Percentiles rank a stretch among this genome's conserved stretches.
These are phyloP conservation scores for Eurytoma adleriae DNA, from an alignment of 2,888 invertebrate genomes.

Conservation along the genomic window DNA sequence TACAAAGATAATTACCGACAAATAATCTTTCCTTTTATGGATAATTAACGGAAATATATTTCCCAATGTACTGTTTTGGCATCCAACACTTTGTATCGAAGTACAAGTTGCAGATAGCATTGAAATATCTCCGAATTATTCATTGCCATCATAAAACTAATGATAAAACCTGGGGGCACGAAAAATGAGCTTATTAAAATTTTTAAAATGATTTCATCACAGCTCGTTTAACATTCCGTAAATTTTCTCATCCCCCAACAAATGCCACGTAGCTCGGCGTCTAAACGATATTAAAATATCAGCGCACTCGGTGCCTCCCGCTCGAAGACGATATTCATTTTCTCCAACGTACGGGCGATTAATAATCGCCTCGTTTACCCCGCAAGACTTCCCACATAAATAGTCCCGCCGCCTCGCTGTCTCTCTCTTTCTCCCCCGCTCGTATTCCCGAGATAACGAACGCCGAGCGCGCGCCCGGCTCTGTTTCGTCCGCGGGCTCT, in stretches of 20 bases:
- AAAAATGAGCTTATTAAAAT: background rate
- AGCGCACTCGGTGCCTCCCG: background rate
- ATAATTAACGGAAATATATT: too few species aligned
- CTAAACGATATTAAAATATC: conserved; percentile 42
- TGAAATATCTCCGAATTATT: too few species aligned
- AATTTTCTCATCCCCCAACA: background rate
- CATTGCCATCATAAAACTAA: background rate
- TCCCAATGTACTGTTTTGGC: too few species aligned
- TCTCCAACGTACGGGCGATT: conserved; percentile 37
- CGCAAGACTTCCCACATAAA: conserved; percentile 47
- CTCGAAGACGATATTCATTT: conserved; percentile 41
- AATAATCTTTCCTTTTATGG: too few species aligned
- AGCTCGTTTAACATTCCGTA: conserved; percentile 7
- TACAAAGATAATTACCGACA: too few species aligned
- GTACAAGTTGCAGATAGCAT: too few species aligned
- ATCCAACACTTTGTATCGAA: too few species aligned
- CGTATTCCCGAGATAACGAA: conserved; percentile 35
- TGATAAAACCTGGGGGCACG: background rate
- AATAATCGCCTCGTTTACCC: conserved; percentile 51
- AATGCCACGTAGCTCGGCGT: background rate
- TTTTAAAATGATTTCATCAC: background rate
- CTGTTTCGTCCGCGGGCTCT: conserved; percentile 22
- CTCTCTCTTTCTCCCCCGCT: conserved; percentile 25
- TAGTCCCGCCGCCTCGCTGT: conserved; percentile 10
- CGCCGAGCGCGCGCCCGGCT: conserved; percentile 4